phyloP scores from a whole-genome alignment of 2,113 vertebrate species.

The Indri indri region DNA sequence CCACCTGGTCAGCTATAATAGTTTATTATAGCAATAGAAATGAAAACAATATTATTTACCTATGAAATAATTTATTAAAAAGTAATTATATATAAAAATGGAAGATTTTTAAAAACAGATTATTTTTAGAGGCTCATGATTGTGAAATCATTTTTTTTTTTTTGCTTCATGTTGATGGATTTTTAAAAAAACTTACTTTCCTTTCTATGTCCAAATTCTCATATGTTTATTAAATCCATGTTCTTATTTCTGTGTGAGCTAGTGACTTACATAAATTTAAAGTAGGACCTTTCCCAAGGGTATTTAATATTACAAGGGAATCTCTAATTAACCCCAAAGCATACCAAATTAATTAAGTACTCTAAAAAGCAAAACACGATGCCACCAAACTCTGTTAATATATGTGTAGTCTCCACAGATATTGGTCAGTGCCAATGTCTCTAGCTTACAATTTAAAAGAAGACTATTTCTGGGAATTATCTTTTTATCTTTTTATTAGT shows the following conservation, averaged over 20 bases:
- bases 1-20: slow-evolving; percentile 88
- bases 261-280: slow-evolving; percentile 16
- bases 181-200: slow-evolving; percentile 15
- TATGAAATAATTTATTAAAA: slow-evolving; percentile 17
- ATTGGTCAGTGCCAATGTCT: neutral
- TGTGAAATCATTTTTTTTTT: slow-evolving; percentile 39
- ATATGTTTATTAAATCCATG: neutral
- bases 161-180: neutral
- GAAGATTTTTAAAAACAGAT: neutral
- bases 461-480: neutral
- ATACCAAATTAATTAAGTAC: neutral
- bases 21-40: slow-evolving; percentile 80
- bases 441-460: neutral
- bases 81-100: slow-evolving; percentile 33
- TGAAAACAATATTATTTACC: slow-evolving; percentile 62
- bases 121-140: neutral
- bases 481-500: neutral
- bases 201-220: slow-evolving; percentile 17
- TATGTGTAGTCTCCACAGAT: neutral
- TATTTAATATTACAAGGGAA: slow-evolving; percentile 31
- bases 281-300: neutral
- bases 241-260: neutral
- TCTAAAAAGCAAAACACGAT: neutral
- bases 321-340: neutral
- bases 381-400: neutral